A percentile compares a stretch with the other conserved stretches of the same genome.
Conservation (phyloP, 2,113 vertebrate genomes). For the Amphiprion percula region DNA sequence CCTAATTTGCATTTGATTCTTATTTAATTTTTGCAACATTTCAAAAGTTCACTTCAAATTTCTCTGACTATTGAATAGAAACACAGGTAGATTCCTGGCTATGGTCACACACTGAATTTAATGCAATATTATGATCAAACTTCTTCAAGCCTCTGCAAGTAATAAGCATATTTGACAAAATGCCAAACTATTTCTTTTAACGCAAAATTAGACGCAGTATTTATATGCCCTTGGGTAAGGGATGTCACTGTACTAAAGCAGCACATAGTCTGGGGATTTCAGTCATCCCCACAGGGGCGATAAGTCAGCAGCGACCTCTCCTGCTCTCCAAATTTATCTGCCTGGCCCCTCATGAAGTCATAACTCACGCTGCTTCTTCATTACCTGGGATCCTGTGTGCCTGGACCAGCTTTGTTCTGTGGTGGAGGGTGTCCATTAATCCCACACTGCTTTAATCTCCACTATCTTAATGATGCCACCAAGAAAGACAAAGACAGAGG, state of each 20-base stretch:
- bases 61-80: too few species aligned
- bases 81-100: background rate
- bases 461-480: slow-evolving; percentile 73
- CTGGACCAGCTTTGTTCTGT: slow-evolving; percentile 62
- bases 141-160: background rate
- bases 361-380: slow-evolving; percentile 75
- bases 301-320: slow-evolving; percentile 65
- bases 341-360: slow-evolving; percentile 56
- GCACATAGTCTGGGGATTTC: slow-evolving; percentile 27
- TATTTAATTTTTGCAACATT: too few species aligned
- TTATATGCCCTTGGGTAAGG: slow-evolving; percentile 12
- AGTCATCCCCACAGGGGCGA: slow-evolving; percentile 51
- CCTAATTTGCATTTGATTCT: too few species aligned
- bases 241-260: slow-evolving; percentile 23
- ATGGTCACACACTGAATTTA: too few species aligned
- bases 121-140: background rate
- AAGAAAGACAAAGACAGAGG: slow-evolving; percentile 62
- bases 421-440: slow-evolving; percentile 72
- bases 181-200: background rate
- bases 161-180: background rate
- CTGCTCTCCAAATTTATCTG: slow-evolving; percentile 64
- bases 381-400: slow-evolving; percentile 68
- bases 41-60: too few species aligned
- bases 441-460: slow-evolving; percentile 69
- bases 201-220: background rate